Evolutionary conservation across 2,888 invertebrate genomes (phyloP).

Genomic region (Sarcophaga rosellei): DNA sequence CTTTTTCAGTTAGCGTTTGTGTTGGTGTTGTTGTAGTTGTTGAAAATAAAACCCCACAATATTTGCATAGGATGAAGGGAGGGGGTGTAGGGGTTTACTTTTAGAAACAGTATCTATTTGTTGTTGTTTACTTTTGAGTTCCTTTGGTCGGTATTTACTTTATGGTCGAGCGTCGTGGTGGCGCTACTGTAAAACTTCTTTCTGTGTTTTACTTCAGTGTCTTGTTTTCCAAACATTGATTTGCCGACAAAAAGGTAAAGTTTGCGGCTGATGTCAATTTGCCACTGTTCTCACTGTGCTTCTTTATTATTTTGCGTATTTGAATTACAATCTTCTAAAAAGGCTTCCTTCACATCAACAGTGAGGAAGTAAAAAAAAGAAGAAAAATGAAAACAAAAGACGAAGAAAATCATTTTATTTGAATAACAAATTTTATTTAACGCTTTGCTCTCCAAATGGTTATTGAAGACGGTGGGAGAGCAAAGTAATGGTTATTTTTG

Average conservation of each 20-base stretch:
- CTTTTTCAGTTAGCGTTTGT: too few relatives aligned
- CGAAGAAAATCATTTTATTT: conserved; percentile 28
- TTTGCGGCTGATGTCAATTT: conserved; percentile 25
- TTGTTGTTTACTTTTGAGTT: conserved; percentile 5
- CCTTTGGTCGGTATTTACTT: conserved; percentile 33
- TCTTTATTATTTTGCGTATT: conserved; percentile 29
- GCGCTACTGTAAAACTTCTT: conserved; percentile 26
- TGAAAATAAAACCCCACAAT: conserved; percentile 11
- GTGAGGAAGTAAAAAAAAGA: too few relatives aligned
- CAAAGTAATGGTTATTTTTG: conserved; percentile 10
- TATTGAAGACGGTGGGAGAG: not conserved
- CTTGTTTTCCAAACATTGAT: not conserved
- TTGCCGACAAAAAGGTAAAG: not conserved
- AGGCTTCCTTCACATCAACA: too few relatives aligned
- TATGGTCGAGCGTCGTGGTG: conserved; percentile 13
- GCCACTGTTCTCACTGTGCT: not conserved
- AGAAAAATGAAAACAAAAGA: not conserved
- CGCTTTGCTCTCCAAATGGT: conserved; percentile 4
- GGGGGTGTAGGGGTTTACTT: not conserved
- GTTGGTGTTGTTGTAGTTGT: not conserved
- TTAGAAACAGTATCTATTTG: not conserved
- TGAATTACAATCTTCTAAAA: conserved; percentile 40
- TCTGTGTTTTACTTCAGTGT: not conserved
- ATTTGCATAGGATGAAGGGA: not conserved
- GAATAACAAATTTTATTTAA: conserved; percentile 56